Percentiles rank a stretch among this genome's conserved stretches.
phyloP scores from a whole-genome alignment of 2,113 vertebrate species.

The Peromyscus maniculatus region DNA sequence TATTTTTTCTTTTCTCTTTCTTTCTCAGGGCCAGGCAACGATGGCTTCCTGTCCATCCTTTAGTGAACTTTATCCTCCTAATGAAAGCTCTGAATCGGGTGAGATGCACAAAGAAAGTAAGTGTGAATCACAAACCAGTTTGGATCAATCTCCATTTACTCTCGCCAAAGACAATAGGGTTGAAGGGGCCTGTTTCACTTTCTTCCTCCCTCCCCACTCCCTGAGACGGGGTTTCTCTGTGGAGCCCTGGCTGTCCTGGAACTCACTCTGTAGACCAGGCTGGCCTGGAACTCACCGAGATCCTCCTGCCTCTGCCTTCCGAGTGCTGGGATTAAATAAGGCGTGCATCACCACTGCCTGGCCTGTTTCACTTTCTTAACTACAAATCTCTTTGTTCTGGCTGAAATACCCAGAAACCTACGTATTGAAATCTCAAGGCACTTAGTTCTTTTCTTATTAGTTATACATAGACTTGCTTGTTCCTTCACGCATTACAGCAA shows the following conservation, averaged over 20 bases:
- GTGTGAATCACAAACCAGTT: background rate
- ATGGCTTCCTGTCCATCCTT: background rate
- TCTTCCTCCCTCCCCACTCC: background rate
- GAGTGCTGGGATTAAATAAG: too few species aligned
- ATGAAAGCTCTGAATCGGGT: background rate
- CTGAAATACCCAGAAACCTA: background rate
- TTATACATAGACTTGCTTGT: conserved; percentile 2
- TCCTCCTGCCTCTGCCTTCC: too few species aligned
- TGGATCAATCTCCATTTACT: background rate
- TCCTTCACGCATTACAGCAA: background rate
- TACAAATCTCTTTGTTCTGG: background rate
- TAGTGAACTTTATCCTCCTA: background rate
- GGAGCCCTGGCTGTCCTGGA: too few species aligned
- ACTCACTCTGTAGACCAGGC: too few species aligned
- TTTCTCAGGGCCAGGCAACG: background rate
- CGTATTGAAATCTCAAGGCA: background rate
- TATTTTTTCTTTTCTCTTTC: background rate
- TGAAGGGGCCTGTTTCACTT: background rate
- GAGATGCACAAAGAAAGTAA: background rate
- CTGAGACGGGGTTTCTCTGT: too few species aligned
- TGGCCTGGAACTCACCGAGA: too few species aligned
- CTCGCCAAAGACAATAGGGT: background rate
- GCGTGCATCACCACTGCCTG: too few species aligned
- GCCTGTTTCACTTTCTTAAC: background rate
- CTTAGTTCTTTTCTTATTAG: background rate